Conservation (phyloP, 1,140 invertebrate genomes). For the Sarcophaga bullata region DNA sequence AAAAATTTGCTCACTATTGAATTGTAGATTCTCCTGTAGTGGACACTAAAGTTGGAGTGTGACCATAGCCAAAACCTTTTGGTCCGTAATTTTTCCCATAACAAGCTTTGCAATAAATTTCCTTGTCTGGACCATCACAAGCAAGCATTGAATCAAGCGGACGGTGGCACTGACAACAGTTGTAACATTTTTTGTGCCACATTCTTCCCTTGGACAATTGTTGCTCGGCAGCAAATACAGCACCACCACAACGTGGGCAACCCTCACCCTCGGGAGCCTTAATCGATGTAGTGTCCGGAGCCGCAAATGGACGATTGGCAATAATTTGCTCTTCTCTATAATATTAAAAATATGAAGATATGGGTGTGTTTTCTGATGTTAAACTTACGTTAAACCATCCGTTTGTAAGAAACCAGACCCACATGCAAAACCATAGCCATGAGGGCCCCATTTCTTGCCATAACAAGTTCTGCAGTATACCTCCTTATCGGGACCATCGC, state of each 20-base stretch:
- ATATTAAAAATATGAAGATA: background rate
- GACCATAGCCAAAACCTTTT: slow-evolving; percentile 90
- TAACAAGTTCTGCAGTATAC: slow-evolving; percentile 77
- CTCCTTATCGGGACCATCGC: slow-evolving; percentile 88
- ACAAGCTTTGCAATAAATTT: slow-evolving; percentile 88
- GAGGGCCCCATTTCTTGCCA: slow-evolving; percentile 92
- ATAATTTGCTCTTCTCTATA: slow-evolving; percentile 82
- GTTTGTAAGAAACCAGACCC: slow-evolving; percentile 93
- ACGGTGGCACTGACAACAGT: slow-evolving; percentile 90
- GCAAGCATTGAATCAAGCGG: slow-evolving; percentile 92
- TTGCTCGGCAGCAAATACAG: slow-evolving; percentile 94
- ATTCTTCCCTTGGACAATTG: slow-evolving; percentile 92
- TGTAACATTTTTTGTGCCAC: slow-evolving; percentile 96
- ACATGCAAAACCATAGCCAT: slow-evolving; percentile 94
- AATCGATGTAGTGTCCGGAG: slow-evolving; percentile 87
- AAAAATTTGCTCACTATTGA: slow-evolving; percentile 72
- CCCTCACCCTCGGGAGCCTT: slow-evolving; percentile 88
- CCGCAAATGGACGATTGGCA: slow-evolving; percentile 78
- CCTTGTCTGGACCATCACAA: slow-evolving; percentile 88
- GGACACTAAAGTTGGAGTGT: slow-evolving; percentile 84
- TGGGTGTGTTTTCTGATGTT: background rate
- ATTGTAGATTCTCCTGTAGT: slow-evolving; percentile 77
- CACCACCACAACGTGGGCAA: slow-evolving; percentile 90
- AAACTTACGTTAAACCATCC: slow-evolving; percentile 83
- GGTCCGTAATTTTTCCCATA: slow-evolving; percentile 91